phyloP scores from a whole-genome alignment of 2,888 invertebrate species.

The Chydorus sphaericus region DNA sequence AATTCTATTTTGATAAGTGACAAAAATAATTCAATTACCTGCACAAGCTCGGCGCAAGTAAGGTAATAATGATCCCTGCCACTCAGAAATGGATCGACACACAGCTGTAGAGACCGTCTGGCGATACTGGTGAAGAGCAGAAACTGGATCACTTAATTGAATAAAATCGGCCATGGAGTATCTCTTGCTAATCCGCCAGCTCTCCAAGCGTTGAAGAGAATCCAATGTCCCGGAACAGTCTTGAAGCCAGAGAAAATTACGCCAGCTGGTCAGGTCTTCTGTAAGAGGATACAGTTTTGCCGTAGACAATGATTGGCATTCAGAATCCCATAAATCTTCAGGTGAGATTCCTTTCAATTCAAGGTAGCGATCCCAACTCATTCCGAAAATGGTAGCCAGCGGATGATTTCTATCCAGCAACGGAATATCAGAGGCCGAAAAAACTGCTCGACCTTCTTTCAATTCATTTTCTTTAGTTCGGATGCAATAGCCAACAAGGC shows the following conservation, averaged over 20 bases:
- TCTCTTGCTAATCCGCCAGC: neutral
- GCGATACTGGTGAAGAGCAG: neutral
- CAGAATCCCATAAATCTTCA: conserved; percentile 1
- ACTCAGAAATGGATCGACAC: neutral
- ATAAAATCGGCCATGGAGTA: conserved; percentile 9
- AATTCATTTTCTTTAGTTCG: neutral
- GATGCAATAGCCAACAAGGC: conserved; percentile 1
- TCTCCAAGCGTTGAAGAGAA: conserved; percentile 7
- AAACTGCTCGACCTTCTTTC: neutral
- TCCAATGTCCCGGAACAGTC: neutral
- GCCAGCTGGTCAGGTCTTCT: neutral
- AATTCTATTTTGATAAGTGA: too few relatives aligned
- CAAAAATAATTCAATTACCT: too few relatives aligned
- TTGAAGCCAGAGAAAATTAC: conserved; percentile 7
- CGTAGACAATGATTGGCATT: too few relatives aligned
- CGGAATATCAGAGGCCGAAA: conserved; percentile 1
- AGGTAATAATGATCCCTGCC: conserved; percentile 3
- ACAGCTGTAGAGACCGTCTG: neutral
- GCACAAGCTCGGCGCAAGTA: conserved; percentile 12
- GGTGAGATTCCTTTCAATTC: neutral
- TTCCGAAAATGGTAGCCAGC: neutral
- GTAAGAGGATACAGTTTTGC: neutral
- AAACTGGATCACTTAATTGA: neutral
- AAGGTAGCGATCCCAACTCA: neutral
- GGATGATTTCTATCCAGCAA: neutral